Base-by-base conservation (phyloP, 2,888 invertebrate species). In the Clitarchus hookeri region DNA sequence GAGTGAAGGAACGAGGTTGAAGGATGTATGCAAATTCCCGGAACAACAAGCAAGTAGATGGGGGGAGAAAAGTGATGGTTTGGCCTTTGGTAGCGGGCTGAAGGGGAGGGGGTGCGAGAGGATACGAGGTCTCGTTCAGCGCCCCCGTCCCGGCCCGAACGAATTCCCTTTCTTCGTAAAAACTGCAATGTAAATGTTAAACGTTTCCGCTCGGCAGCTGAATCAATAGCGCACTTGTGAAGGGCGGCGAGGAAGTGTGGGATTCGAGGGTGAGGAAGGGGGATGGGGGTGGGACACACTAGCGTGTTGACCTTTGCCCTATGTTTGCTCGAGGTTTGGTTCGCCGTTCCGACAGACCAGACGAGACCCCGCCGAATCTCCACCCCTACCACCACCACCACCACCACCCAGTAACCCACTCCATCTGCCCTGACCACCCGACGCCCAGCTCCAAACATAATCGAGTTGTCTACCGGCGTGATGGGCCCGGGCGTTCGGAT, bases 161-260 rank as follows among this genome's bases (percentile, higher is more conserved):
- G 65, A 65, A 48, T 65, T 65, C 65, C 16, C 65, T 65, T 65
- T 65, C 65, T 65, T 65, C 65, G 65, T 23, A n/a, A 65, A 23
- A 65, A 65, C 65, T n/a, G n/a, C 65, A 65, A 65, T 65, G 65
- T n/a, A 65, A 65, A 65, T 65, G 65, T 65, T 65, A 65, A 65
- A 65, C 65, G 65, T n/a, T 65, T 65, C 65, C 65, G 65, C 65
- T n/a, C 65, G 65, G 19, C 13, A 2, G 65, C n/a, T 65, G 65
- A 65, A 65, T 65, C 65, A 65, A 65, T 65, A 65, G 65, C n/a
- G 65, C 65, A 65, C 65, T 65, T 65, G 65, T 65, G 65, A 8
- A 65, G 65, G 65, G 65, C 16, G 65, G 19, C 65, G 65, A n/a
- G 65, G 65, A n/a, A 65, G 48, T 48, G 36, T 53, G 53, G 53